Base-by-base conservation (phyloP, 2,113 vertebrate genomes). In the Hippopotamus amphibius region DNA sequence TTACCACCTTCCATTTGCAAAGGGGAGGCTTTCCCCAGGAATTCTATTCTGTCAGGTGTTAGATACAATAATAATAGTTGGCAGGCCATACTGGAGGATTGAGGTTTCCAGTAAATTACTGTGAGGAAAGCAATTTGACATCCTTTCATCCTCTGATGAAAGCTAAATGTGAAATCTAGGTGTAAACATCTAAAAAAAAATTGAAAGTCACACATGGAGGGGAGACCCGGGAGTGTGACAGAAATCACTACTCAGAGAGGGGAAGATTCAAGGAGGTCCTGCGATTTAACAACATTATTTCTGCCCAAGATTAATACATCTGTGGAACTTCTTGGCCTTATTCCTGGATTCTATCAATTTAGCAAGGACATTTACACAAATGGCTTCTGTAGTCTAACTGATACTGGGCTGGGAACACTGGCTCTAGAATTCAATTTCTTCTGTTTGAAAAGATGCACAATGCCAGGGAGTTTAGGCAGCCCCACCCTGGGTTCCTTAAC, bases 121-220 rank as follows among this genome's bases (percentile, higher is more conserved):
- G 96, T 96, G 94, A 97, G 96, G 92, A 86, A 98, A 97, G 97
- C 96, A 98, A 97, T 98, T 97, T 97, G 97, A 96, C 87, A 97
- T 97, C 88, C 81, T 97, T 97, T 94, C 76, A 80, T 97, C 50
- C 81, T 96, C 10, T 96, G 95, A 92, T 98, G 92, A 97, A 97
- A 97, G 90, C 59, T 92, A 95, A 97, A 93, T 94, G 90, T 97
- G 96, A 97, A 96, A 96, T 94, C 76, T 94, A 90, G 95, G 95
- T 97, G 96, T 96, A 96, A 97, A 96, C 13, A 84, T 97, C 74
- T 92, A 71, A 95, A 89, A 83, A 83, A 86, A 90, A 96, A 97
- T 81, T 74, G 96, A 48, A 97, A 96, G 95, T 97, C 87, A 59
- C 95, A 95, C 74, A 69, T 66, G 26, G 46, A 79, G 33, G 59